Evolutionary conservation across 2,888 invertebrate genomes (phyloP).

Genomic region (Xylocampa areola): DNA sequence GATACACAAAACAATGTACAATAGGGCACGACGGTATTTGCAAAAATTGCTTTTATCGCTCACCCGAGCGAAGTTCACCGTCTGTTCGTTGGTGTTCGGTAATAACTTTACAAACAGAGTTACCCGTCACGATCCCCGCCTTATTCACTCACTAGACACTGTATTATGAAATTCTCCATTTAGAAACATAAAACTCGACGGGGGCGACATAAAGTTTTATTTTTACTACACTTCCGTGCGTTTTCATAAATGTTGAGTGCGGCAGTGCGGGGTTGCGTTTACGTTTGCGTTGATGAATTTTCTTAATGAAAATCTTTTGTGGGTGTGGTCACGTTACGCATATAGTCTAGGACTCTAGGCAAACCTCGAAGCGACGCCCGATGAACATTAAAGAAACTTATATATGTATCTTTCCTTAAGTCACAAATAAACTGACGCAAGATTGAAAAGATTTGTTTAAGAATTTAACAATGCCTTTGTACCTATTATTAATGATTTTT

Average conservation of each 20-base stretch:
- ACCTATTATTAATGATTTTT: too few relatives aligned
- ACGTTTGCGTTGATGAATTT: slow-evolving; percentile 59
- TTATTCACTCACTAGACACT: slow-evolving; percentile 62
- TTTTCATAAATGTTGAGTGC: slow-evolving; percentile 68
- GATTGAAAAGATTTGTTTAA: too few relatives aligned
- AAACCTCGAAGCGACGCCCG: not conserved
- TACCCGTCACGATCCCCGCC: slow-evolving; percentile 62
- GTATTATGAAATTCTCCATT: slow-evolving; percentile 64
- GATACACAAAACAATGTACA: slow-evolving; percentile 41
- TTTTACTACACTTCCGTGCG: slow-evolving; percentile 68
- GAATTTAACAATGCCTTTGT: too few relatives aligned
- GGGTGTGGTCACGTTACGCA: slow-evolving; percentile 28
- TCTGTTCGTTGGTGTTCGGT: slow-evolving; percentile 63
- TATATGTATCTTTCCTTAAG: too few relatives aligned
- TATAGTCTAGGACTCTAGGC: not conserved
- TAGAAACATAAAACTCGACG: slow-evolving; percentile 62
- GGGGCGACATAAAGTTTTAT: slow-evolving; percentile 67
- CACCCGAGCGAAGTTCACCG: slow-evolving; percentile 34
- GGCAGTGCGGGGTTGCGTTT: slow-evolving; percentile 54
- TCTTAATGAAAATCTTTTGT: slow-evolving; percentile 63
- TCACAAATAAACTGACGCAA: too few relatives aligned
- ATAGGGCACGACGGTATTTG: slow-evolving; percentile 36
- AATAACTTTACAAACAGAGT: slow-evolving; percentile 70
- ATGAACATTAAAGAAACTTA: slow-evolving; percentile 1
- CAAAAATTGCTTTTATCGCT: slow-evolving; percentile 51